Evolutionary conservation across 2,888 invertebrate species (phyloP).

Genomic region (Lasioglossum vierecki): DNA sequence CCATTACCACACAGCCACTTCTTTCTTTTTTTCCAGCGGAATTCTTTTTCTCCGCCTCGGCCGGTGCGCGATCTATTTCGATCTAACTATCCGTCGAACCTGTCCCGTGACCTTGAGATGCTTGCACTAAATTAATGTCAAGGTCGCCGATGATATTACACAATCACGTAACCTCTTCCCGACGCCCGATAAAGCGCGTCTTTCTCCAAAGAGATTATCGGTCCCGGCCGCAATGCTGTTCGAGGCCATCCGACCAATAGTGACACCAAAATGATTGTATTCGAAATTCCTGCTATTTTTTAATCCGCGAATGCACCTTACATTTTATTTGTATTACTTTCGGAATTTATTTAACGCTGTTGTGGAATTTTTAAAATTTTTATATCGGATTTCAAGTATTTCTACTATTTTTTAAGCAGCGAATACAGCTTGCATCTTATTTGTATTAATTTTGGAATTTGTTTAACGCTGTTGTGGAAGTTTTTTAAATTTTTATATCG

Average conservation of each 20-base stretch:
- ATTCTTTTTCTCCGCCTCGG: not conserved
- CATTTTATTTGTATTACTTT: not conserved
- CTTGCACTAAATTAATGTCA: constrained; percentile 44
- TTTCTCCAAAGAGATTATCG: constrained; percentile 18
- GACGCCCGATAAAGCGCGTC: constrained; percentile 31
- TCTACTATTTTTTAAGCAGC: not conserved
- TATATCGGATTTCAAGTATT: not conserved
- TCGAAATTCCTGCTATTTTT: not conserved
- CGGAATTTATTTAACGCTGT: not conserved
- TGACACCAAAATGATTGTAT: not conserved
- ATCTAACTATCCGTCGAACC: not conserved
- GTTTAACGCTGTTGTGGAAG: not conserved
- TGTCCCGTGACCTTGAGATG: constrained; percentile 21
- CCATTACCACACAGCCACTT: not conserved
- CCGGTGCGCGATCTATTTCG: not conserved
- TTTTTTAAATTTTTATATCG: not conserved
- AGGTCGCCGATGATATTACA: constrained; percentile 27
- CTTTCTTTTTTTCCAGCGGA: not conserved
- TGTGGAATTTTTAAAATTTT: not conserved
- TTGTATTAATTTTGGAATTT: not conserved
- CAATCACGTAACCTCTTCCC: constrained; percentile 38
- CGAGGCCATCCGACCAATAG: not conserved
- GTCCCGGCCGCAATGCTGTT: constrained; percentile 10
- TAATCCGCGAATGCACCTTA: not conserved
- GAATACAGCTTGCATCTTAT: not conserved